A percentile compares a stretch with the other conserved stretches of the same genome.
These are phyloP conservation scores for Herminia tarsipennalis DNA, from an alignment of 2,888 invertebrate species.

Conservation along the genomic window DNA sequence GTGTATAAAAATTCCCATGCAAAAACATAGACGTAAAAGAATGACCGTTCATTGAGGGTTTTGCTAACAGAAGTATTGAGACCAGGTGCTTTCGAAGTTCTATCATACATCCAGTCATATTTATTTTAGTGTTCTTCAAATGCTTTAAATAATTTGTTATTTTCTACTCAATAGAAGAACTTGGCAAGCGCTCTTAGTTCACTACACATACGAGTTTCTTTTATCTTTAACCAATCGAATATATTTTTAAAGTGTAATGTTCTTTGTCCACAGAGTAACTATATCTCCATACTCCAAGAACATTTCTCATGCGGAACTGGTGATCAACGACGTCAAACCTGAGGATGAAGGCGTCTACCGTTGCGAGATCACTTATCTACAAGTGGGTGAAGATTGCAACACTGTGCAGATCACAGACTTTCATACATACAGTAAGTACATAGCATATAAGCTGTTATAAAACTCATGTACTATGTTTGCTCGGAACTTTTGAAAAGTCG, in stretches of 20 bases:
- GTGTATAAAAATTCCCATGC: too few species aligned
- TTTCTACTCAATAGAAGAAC: too few species aligned
- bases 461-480: too few species aligned
- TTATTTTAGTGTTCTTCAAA: too few species aligned
- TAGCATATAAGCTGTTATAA: conserved; percentile 4
- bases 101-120: too few species aligned
- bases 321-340: conserved; percentile 88
- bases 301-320: conserved; percentile 88
- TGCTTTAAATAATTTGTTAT: too few species aligned
- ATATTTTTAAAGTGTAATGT: neutral
- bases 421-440: conserved; percentile 90
- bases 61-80: too few species aligned
- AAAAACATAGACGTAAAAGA: too few species aligned
- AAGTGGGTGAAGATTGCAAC: conserved; percentile 92
- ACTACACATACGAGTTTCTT: neutral
- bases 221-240: neutral
- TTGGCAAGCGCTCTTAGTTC: neutral
- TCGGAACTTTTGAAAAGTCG: too few species aligned
- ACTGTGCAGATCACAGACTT: conserved; percentile 93
- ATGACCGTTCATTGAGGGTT: too few species aligned
- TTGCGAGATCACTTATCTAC: conserved; percentile 93
- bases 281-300: conserved; percentile 89
- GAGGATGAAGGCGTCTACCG: conserved; percentile 93
- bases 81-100: too few species aligned
- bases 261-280: conserved; percentile 86